Evolutionary conservation across 2,888 invertebrate species (phyloP), one percentile per base, ranked within the genome.

Genomic region (Aelia acuminata): DNA sequence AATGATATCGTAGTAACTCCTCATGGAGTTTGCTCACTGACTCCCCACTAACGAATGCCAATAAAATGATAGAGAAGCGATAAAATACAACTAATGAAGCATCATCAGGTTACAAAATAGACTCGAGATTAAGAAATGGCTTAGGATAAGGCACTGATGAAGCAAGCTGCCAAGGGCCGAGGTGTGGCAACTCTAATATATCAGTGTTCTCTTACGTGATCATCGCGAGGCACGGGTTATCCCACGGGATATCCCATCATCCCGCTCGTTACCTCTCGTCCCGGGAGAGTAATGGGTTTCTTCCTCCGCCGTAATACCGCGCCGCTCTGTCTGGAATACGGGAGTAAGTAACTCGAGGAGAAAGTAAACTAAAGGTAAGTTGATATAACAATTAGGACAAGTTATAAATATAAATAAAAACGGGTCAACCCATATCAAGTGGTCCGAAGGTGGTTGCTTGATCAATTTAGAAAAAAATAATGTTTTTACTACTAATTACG

Each of bases 191-290:
- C 5, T 35, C 7, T 20, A 70, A 70, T 70, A 70, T 70, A 70
- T 70, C 63, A 70, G 63, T 5, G 63, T 70, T 70, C 63, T 70
- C 18, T 70, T 70, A 70, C 63, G 63, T 70, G 63, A 70, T 70
- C 31, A 70, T 70, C 63, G 35, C 35, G 31, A 20, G 35, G 31
- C 63, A 70, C 63, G 63, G 63, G 63, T 70, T 70, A 70, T 70
- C 63, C 63, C 63, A 70, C 4, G 63, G 63, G 63, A 70, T 70
- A 70, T 31, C 63, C 63, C 63, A 70, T 70, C 63, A 70, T 70
- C 63, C 63, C 63, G 63, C 31, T 70, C 63, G 63, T 70, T 70
- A 70, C 63, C 63, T 70, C 63, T 20, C 13, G 18, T 70, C 63
- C 31, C 63, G 35, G 18, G 63, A 70, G 63, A 70, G 63, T 70